Evolutionary conservation across 1,140 invertebrate genomes (phyloP).

Genomic region (Bathynomus jamesi): DNA sequence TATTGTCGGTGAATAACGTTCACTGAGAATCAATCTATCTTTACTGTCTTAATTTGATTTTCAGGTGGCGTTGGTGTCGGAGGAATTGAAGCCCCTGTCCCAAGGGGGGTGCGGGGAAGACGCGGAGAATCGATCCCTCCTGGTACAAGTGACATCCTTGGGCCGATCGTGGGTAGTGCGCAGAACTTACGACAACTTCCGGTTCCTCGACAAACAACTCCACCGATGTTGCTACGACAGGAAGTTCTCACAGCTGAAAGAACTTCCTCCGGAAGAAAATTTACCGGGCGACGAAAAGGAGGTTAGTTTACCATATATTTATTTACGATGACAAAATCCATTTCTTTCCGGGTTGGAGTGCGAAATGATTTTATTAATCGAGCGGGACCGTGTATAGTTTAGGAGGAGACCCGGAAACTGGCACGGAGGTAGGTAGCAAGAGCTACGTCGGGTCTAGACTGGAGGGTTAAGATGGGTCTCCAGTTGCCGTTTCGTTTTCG

Average conservation of each 20-base stretch:
- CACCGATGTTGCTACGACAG: constrained; percentile 93
- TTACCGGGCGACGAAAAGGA: constrained; percentile 23
- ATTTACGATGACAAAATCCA: too few relatives aligned
- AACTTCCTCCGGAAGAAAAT: constrained; percentile 48
- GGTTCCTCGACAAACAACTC: constrained; percentile 81
- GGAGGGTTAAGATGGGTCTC: too few relatives aligned
- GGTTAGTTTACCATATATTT: constrained; percentile 23
- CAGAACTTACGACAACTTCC: constrained; percentile 75
- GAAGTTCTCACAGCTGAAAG: constrained; percentile 76
- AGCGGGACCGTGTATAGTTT: too few relatives aligned
- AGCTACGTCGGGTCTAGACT: too few relatives aligned
- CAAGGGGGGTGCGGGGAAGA: constrained; percentile 40
- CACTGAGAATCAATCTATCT: too few relatives aligned
- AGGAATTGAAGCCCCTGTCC: constrained; percentile 25
- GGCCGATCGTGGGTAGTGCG: constrained; percentile 70
- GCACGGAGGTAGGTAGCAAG: too few relatives aligned
- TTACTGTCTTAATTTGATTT: too few relatives aligned
- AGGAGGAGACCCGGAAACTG: too few relatives aligned
- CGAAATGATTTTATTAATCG: too few relatives aligned
- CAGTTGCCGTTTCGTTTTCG: too few relatives aligned
- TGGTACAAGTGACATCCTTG: constrained; percentile 58
- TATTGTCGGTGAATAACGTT: too few relatives aligned
- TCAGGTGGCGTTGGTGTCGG: constrained; percentile 20
- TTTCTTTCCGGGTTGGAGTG: too few relatives aligned
- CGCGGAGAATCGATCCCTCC: constrained; percentile 30